Conservation (phyloP, 2,888 invertebrate species). For the Calameuta idolon region DNA sequence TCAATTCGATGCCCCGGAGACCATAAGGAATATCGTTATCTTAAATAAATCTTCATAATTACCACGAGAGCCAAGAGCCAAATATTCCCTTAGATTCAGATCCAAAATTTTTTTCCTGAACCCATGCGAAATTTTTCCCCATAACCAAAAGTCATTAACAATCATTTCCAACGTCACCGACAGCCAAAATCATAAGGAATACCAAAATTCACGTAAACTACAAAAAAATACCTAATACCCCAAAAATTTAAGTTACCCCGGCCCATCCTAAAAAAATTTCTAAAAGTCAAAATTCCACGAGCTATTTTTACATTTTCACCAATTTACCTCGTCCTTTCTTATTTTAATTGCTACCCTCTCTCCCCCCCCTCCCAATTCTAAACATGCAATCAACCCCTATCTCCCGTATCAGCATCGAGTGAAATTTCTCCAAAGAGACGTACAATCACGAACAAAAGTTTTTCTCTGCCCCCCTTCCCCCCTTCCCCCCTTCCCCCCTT, state of each 20-base stretch:
- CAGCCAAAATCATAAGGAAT: fast-evolving
- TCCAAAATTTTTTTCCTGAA: neutral
- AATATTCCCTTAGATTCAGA: neutral
- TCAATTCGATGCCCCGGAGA: neutral
- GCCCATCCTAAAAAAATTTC: too few relatives aligned
- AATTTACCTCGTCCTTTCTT: too few relatives aligned
- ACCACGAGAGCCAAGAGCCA: neutral
- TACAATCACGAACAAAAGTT: neutral
- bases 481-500: too few relatives aligned
- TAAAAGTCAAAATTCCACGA: too few relatives aligned
- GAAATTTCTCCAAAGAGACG: neutral
- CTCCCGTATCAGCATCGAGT: neutral
- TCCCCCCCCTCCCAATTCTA: too few relatives aligned
- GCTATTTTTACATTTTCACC: too few relatives aligned
- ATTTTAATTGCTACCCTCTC: too few relatives aligned
- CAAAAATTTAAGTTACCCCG: too few relatives aligned
- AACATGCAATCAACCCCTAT: too few relatives aligned
- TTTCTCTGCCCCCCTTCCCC: neutral
- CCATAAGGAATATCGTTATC: neutral
- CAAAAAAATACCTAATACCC: neutral
- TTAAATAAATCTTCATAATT: neutral
- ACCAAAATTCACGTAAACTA: neutral
- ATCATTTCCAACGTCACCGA: neutral
- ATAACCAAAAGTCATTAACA: neutral
- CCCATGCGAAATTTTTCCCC: neutral